Percentiles rank a stretch among this genome's conserved stretches.
Evolutionary conservation across 1,140 invertebrate species (phyloP).

Genomic region (Adelges cooleyi): DNA sequence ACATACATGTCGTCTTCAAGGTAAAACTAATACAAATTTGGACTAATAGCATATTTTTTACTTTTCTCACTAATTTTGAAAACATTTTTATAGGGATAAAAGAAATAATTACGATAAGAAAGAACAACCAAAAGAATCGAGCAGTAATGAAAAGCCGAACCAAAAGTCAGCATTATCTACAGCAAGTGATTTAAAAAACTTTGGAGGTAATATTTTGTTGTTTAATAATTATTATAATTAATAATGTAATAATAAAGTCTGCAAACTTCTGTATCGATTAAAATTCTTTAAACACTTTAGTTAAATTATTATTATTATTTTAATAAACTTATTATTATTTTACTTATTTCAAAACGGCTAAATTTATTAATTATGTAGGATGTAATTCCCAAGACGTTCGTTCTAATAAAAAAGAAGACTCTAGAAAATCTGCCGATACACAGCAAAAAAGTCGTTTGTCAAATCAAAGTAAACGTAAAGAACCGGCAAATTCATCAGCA

Average conservation of each 20-base stretch:
- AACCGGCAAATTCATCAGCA: neutral
- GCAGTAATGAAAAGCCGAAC: neutral
- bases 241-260: too few relatives aligned
- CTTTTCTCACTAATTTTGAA: too few relatives aligned
- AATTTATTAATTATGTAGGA: neutral
- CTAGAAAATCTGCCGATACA: neutral
- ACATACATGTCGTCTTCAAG: constrained; percentile 8
- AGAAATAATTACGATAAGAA: constrained; percentile 18
- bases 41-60: too few relatives aligned
- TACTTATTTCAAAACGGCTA: too few relatives aligned
- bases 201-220: neutral
- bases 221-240: neutral
- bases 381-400: constrained; percentile 4
- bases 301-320: too few relatives aligned
- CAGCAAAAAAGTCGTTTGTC: constrained; percentile 11
- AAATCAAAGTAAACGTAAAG: constrained; percentile 21
- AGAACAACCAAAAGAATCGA: constrained; percentile 11
- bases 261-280: too few relatives aligned
- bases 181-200: constrained; percentile 1
- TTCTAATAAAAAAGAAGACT: constrained; percentile 14
- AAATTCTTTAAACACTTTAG: too few relatives aligned
- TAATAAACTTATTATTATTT: too few relatives aligned
- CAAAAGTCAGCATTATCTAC: neutral
- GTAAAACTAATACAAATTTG: neutral
- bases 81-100: constrained; percentile 2